phyloP scores from a whole-genome alignment of 2,797 vertebrate species.

The Chrosomus eos region DNA sequence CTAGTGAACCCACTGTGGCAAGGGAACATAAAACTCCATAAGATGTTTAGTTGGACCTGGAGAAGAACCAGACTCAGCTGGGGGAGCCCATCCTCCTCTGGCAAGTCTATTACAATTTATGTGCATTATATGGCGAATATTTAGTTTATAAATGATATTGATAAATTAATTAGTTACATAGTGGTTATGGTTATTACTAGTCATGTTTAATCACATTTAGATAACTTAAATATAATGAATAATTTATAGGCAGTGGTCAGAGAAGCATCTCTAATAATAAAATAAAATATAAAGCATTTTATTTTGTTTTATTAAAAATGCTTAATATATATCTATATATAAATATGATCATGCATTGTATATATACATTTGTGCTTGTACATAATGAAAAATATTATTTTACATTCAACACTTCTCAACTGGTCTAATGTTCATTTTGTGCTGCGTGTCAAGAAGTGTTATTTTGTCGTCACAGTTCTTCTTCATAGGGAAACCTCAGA shows the following conservation, averaged over 20 bases:
- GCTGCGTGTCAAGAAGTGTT: background rate
- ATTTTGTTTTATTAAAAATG: background rate
- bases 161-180: background rate
- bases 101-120: background rate
- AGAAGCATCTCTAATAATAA: background rate
- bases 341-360: no score
- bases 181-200: background rate
- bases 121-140: background rate
- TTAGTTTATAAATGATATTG: no score
- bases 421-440: background rate
- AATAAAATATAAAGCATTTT: background rate
- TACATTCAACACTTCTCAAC: background rate
- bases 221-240: background rate
- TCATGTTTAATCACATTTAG: background rate
- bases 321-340: no score
- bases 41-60: background rate
- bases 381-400: background rate
- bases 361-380: background rate
- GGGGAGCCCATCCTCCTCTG: constrained; percentile 1
- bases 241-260: background rate
- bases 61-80: background rate
- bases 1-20: background rate
- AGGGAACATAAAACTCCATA: background rate
- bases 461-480: background rate
- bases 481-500: background rate